These are phyloP conservation scores for Dreissena rostriformis DNA, from an alignment of 1,140 invertebrate genomes.

Conservation along the genomic window DNA sequence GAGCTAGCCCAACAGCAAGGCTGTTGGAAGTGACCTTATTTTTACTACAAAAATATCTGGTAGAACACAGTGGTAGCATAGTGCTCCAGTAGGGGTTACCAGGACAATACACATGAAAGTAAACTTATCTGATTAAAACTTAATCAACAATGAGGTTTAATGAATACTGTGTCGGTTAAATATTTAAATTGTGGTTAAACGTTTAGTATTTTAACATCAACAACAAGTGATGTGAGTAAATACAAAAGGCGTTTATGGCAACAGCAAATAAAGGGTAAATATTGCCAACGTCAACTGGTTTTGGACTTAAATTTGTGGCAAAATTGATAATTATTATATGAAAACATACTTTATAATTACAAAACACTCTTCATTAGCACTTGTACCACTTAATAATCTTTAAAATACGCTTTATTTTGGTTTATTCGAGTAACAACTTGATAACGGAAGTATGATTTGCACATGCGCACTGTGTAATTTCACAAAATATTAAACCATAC, in stretches of 20 bases:
- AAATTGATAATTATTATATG: neutral
- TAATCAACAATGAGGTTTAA: too few species aligned
- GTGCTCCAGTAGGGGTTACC: too few species aligned
- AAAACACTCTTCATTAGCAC: neutral
- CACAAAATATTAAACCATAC: too few species aligned
- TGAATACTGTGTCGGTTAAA: too few species aligned
- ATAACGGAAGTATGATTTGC: conserved; percentile 43
- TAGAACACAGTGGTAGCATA: too few species aligned
- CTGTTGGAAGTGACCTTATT: too few species aligned
- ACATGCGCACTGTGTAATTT: conserved; percentile 14
- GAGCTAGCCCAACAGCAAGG: too few species aligned
- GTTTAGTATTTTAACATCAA: too few species aligned
- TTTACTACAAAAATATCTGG: too few species aligned
- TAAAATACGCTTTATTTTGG: conserved; percentile 3
- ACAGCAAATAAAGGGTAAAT: neutral
- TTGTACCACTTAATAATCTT: neutral
- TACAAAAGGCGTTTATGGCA: conserved; percentile 33
- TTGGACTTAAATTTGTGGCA: neutral
- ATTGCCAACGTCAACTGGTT: neutral
- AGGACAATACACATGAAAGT: too few species aligned
- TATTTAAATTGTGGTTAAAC: too few species aligned
- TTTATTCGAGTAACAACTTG: conserved; percentile 56
- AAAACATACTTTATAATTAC: neutral
- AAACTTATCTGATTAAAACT: too few species aligned
- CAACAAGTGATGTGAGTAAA: neutral